These are phyloP conservation scores for Rhodeus uyekii DNA, from an alignment of 2,797 vertebrate species.

Conservation along the genomic window DNA sequence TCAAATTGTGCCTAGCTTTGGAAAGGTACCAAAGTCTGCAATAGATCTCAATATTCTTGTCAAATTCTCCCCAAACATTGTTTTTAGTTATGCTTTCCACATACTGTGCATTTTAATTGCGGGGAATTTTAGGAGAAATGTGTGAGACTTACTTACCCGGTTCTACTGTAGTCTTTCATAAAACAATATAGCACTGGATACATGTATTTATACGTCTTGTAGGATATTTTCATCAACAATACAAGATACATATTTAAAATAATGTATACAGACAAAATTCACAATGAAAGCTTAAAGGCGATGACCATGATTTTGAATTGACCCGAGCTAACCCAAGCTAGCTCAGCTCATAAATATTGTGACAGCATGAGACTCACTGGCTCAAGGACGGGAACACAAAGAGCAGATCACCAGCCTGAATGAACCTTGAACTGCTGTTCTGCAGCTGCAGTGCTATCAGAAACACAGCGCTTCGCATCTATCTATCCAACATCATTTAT, in stretches of 20 bases:
- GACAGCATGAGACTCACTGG: constrained; percentile 67
- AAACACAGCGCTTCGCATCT: constrained; percentile 62
- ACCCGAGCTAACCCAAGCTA: not conserved
- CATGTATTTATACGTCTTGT: not conserved
- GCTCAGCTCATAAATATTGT: not conserved
- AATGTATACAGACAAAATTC: not conserved
- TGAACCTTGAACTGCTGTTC: constrained; percentile 72
- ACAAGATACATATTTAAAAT: not conserved
- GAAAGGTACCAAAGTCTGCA: not conserved
- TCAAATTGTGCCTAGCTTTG: not conserved
- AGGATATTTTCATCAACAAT: not conserved
- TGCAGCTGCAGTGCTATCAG: constrained; percentile 75
- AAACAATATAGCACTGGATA: not conserved
- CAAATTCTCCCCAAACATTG: not conserved
- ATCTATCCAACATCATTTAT: too few relatives aligned
- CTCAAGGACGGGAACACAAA: constrained; percentile 76
- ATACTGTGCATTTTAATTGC: not conserved
- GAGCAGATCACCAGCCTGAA: constrained; percentile 71
- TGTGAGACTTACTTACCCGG: not conserved
- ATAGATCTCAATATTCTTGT: not conserved
- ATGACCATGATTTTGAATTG: not conserved
- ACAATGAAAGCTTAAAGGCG: too few relatives aligned
- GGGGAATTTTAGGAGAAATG: not conserved
- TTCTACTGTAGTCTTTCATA: not conserved
- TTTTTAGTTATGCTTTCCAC: not conserved